These are phyloP conservation scores for Myrmecobius fasciatus DNA, from an alignment of 2,113 vertebrate genomes.

Conservation along the genomic window DNA sequence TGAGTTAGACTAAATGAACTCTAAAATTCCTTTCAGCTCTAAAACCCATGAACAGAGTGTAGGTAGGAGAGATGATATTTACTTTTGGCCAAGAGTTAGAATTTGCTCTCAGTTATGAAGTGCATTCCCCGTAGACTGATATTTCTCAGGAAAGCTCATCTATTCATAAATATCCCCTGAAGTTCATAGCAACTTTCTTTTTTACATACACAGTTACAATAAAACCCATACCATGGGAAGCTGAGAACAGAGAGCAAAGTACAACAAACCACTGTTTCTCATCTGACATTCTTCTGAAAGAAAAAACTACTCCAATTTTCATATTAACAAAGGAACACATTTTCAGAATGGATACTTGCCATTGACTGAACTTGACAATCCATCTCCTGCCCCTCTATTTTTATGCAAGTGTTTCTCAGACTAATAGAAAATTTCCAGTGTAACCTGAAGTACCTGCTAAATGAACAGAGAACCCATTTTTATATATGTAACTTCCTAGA, in stretches of 20 bases:
- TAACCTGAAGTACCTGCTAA: background rate
- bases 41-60: background rate
- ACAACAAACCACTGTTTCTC: background rate
- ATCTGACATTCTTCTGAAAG: background rate
- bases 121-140: background rate
- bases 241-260: background rate
- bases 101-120: constrained; percentile 24
- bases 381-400: background rate
- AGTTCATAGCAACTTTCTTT: background rate
- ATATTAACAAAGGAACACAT: background rate
- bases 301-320: background rate
- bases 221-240: background rate
- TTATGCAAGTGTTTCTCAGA: background rate
- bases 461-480: background rate
- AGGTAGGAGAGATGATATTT: background rate
- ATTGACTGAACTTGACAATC: background rate
- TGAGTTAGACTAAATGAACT: background rate
- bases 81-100: background rate
- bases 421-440: background rate
- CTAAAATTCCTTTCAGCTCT: background rate
- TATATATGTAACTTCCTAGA: background rate
- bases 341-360: background rate
- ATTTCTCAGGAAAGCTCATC: background rate
- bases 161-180: constrained; percentile 10
- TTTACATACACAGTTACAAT: background rate